Evolutionary conservation across 2,797 vertebrate genomes (phyloP), one percentile per base, ranked within the genome.

Genomic region (Hafferia zeledoni): DNA sequence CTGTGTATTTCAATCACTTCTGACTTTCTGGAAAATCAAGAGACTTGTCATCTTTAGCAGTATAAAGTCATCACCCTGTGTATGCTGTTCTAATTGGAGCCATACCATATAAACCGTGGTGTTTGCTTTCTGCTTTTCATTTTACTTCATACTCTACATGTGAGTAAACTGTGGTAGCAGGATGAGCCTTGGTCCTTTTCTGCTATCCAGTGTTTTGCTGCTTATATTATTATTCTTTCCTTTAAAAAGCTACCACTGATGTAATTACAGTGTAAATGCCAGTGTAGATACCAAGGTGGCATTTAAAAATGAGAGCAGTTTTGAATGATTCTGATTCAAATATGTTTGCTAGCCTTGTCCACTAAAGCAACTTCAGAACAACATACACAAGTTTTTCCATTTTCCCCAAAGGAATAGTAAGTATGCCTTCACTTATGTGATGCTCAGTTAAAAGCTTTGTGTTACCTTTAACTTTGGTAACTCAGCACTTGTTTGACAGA

Each of bases 21-120:
- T 52, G 53, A 37, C 68, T 85, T 87, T 80, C 47, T 37, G 30
- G 9, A 44, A 90, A 83, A 27, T 70, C 5, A 41, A 2, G 56
- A 77, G 46, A 15, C 22, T 84, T 61, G 20, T 16, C 39, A 17
- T 74, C 71, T 71, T 91, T 39, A 53, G 39, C 60, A n/a, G 5
- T 3, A 31, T 17, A 30, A n/a, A 49, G 56, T 39, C 47, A 39
- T 81, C n/a, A 5, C 47, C 37, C 17, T 52, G 1, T 52, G 4
- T 13, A 17, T 74, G 44, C 50, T 8, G 1, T 49, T 3, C 5
- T 37, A 30, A 2, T 14, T 71, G 50, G 37, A 81, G 47, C 64
- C 0, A 0, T 33, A 14, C 31, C 25, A 17, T 70, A 33, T 35
- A 41, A 4, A 3, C 16, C 27, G 8, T 9, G 2, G 10, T 37